Conservation (phyloP, 53 echinoderm and acorn worm genomes). For the Stichopus horrens region DNA sequence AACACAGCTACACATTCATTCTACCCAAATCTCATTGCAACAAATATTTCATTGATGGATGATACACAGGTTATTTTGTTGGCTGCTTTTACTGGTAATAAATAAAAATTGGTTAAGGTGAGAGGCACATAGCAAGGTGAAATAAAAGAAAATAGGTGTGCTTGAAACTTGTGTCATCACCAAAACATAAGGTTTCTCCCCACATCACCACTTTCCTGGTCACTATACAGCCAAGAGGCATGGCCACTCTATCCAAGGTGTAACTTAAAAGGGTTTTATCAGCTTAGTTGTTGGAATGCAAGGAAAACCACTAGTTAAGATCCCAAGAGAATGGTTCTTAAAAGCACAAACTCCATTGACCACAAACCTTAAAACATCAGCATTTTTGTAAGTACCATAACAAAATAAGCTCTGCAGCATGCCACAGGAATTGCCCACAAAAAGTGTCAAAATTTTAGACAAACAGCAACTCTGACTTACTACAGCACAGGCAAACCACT, state of each 20-base stretch:
- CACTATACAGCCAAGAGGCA: not conserved
- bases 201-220: not conserved
- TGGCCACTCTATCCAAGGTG: not conserved
- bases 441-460: too few relatives aligned
- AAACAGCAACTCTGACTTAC: too few relatives aligned
- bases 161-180: not conserved
- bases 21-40: not conserved
- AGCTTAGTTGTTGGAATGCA: not conserved
- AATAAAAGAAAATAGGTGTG: not conserved
- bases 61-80: not conserved
- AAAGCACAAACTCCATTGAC: too few relatives aligned
- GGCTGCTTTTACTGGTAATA: not conserved
- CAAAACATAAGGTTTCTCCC: not conserved
- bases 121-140: not conserved
- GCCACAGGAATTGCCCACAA: too few relatives aligned
- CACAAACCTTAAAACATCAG: too few relatives aligned
- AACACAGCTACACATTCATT: not conserved
- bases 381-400: too few relatives aligned
- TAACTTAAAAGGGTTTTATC: not conserved
- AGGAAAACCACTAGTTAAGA: not conserved
- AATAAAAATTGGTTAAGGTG: not conserved
- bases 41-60: not conserved
- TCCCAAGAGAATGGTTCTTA: not conserved
- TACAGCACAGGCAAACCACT: too few relatives aligned
- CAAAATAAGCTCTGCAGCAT: too few relatives aligned